Conservation (phyloP, 2,888 invertebrate genomes). For the Chaetogeoica ovagalla region DNA sequence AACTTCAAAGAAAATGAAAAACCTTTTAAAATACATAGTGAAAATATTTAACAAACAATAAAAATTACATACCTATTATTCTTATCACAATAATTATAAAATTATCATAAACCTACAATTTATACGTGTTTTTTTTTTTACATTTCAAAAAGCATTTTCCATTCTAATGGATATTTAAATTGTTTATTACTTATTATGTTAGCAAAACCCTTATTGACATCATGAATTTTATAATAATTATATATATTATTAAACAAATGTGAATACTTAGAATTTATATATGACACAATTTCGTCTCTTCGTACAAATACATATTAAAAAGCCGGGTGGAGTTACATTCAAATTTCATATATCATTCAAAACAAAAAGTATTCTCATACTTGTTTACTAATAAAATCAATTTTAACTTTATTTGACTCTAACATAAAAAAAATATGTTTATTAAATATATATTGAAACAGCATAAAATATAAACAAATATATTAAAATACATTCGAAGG, state of each 20-base stretch:
- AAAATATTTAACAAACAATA: too few relatives aligned
- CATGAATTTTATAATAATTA: too few relatives aligned
- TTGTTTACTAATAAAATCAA: background rate
- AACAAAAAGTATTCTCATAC: background rate
- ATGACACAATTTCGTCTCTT: background rate
- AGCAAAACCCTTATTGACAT: background rate
- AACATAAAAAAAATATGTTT: background rate
- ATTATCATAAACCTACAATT: too few relatives aligned
- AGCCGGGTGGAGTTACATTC: background rate
- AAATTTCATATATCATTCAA: background rate
- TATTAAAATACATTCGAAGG: background rate
- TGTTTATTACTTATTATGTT: background rate
- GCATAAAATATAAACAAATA: background rate
- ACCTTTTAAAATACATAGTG: too few relatives aligned
- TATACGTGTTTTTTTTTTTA: too few relatives aligned
- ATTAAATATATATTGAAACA: background rate
- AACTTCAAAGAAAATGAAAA: too few relatives aligned
- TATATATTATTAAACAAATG: too few relatives aligned
- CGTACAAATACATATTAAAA: background rate
- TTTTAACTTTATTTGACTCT: background rate
- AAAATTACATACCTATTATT: too few relatives aligned
- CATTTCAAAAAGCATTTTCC: background rate
- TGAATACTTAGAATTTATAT: background rate
- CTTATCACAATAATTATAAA: too few relatives aligned
- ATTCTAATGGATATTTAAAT: background rate